phyloP scores from a whole-genome alignment of 2,888 invertebrate genomes.

The Physocephala rufipes region DNA sequence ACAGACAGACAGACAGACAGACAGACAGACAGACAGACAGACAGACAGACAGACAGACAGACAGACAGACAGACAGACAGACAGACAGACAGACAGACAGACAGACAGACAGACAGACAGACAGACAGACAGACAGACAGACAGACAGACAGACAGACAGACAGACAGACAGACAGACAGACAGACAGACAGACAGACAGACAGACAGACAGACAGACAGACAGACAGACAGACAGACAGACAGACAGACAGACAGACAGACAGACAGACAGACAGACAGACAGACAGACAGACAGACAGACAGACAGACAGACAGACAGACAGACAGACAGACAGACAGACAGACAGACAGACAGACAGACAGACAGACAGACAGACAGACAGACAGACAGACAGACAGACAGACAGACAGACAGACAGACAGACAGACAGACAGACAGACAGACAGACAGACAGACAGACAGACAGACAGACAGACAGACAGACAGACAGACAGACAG shows the following conservation, averaged over 20 bases:
- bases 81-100: constrained; percentile 20
- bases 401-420: constrained; percentile 20
- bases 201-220: constrained; percentile 20
- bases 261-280: constrained; percentile 20
- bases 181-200: constrained; percentile 20
- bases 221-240: constrained; percentile 20
- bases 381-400: constrained; percentile 20
- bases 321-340: constrained; percentile 20
- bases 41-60: constrained; percentile 20
- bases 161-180: constrained; percentile 20
- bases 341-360: constrained; percentile 20
- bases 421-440: constrained; percentile 20
- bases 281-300: constrained; percentile 20
- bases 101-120: constrained; percentile 20
- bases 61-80: constrained; percentile 20
- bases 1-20: constrained; percentile 20
- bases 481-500: constrained; percentile 20
- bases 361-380: constrained; percentile 20
- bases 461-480: constrained; percentile 20
- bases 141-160: constrained; percentile 20
- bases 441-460: constrained; percentile 20
- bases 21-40: constrained; percentile 20
- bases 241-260: constrained; percentile 20
- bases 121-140: constrained; percentile 20
- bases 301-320: constrained; percentile 20